Evolutionary conservation across 1,140 invertebrate genomes (phyloP).

Genomic region (Arion vulgaris): DNA sequence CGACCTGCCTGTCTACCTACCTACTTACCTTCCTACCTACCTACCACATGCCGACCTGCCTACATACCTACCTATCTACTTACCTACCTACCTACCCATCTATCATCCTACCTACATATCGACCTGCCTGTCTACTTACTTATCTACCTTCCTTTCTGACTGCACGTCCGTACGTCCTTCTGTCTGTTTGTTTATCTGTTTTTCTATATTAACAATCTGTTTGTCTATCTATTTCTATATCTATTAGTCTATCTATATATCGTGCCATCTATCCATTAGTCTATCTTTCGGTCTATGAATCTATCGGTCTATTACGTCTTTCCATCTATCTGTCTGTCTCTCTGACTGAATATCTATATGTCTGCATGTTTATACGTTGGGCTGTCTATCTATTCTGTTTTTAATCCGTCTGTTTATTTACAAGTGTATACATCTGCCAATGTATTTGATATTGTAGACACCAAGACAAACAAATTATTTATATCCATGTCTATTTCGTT

Average conservation of each 20-base stretch:
- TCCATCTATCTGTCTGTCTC: no score
- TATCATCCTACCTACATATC: slow-evolving; percentile 18
- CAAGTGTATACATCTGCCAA: no score
- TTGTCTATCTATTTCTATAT: slow-evolving; percentile 47
- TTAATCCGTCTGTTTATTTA: no score
- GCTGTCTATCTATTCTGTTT: background rate
- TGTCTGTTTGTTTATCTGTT: slow-evolving; percentile 47
- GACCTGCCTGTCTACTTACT: slow-evolving; percentile 11
- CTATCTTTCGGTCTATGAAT: no score
- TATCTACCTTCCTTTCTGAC: slow-evolving; percentile 28
- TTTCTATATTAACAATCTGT: slow-evolving; percentile 48
- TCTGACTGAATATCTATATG: no score
- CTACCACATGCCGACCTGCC: slow-evolving; percentile 20
- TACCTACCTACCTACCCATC: slow-evolving; percentile 29
- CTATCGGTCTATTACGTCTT: no score
- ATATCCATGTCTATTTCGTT: no score
- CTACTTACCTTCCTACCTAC: background rate
- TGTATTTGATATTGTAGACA: no score
- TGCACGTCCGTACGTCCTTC: slow-evolving; percentile 38
- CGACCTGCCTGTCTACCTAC: background rate
- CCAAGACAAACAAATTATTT: no score
- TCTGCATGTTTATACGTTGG: no score
- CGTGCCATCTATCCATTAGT: no score
- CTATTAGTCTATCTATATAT: background rate
- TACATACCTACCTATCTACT: slow-evolving; percentile 2